Base-by-base conservation (phyloP, 2,888 invertebrate species). In the Callyntrura sp. region DNA sequence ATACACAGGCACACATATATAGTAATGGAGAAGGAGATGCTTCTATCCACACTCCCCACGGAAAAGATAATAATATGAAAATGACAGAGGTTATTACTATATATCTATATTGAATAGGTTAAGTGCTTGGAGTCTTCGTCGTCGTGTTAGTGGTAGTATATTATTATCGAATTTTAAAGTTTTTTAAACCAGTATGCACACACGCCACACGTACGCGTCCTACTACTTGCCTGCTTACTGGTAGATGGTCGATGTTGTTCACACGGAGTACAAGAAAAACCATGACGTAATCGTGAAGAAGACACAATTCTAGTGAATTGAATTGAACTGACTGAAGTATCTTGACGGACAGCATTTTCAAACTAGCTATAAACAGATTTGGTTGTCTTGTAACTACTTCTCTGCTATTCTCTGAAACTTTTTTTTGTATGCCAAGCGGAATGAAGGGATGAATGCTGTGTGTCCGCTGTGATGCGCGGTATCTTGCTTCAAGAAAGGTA, bases 241-340 rank as follows among this genome's bases (percentile, higher is more conserved):
- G 73, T 20, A 48, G 48, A 76, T 48, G 14, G 23, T 65, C 12
- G 35, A 14, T 68, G 35, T n/a, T 68, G 8, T 65, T 35, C 28
- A n/a, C n/a, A n/a, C n/a, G n/a, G n/a, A n/a, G n/a, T 76, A 76
- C 81, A 87, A 81, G 87, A 87, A 81, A 87, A 87, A 57, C 70
- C 6, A 70, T 87, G 87, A 87, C 87, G 87, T 87, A 87, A 87
- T 81, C 43, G 43, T 57, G 14, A n/a, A n/a, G 4, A 86, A 86
- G 62, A 45, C 43, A 48, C 25, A 82, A 48, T 79, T 55, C 79
- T 14, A 28, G 17, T 28, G 25, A 25, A 79, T 78, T 78, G 78
- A 78, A 78, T 45, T 76, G 12, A 76, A 76, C 4, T 70, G 17
- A 2, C 25, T 5, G n/a, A 0, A 14, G 43, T 68, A 76, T 76